Evolutionary conservation across 2,888 invertebrate species (phyloP).

Genomic region (Dyspetes luteomarginatus): DNA sequence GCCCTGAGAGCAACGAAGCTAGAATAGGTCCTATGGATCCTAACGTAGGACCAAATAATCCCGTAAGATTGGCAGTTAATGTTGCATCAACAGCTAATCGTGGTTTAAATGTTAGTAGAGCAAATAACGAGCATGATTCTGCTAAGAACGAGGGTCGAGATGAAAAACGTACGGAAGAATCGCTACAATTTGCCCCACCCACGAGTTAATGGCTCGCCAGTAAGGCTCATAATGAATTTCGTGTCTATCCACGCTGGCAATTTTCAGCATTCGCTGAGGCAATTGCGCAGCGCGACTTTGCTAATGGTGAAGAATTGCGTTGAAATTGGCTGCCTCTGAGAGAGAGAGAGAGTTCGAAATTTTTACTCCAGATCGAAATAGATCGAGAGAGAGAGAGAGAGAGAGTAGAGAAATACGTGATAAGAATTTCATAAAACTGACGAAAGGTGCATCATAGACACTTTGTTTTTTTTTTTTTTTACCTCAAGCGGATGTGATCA

Average conservation of each 20-base stretch:
- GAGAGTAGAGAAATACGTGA: not conserved
- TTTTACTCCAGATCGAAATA: not conserved
- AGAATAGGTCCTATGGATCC: not conserved
- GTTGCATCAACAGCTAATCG: constrained; percentile 60
- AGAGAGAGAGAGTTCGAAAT: not conserved
- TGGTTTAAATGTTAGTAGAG: constrained; percentile 29
- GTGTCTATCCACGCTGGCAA: constrained; percentile 36
- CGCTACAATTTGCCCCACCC: constrained; percentile 64
- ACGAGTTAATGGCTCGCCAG: constrained; percentile 64
- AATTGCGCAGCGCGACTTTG: not conserved
- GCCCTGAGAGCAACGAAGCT: constrained; percentile 34
- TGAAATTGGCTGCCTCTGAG: not conserved
- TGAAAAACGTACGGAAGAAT: constrained; percentile 52
- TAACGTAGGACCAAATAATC: constrained; percentile 51
- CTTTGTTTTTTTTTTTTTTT: not conserved
- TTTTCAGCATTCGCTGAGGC: constrained; percentile 28
- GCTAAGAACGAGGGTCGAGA: constrained; percentile 59
- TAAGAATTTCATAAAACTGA: not conserved
- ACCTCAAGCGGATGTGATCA: constrained; percentile 10
- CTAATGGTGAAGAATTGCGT: not conserved
- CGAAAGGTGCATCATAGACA: not conserved
- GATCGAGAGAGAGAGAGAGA: not conserved
- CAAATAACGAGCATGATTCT: constrained; percentile 33
- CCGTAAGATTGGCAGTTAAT: constrained; percentile 63
- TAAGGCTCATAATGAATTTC: constrained; percentile 40